Base-by-base conservation (phyloP, 2,113 vertebrate genomes). In the Equus quagga region DNA sequence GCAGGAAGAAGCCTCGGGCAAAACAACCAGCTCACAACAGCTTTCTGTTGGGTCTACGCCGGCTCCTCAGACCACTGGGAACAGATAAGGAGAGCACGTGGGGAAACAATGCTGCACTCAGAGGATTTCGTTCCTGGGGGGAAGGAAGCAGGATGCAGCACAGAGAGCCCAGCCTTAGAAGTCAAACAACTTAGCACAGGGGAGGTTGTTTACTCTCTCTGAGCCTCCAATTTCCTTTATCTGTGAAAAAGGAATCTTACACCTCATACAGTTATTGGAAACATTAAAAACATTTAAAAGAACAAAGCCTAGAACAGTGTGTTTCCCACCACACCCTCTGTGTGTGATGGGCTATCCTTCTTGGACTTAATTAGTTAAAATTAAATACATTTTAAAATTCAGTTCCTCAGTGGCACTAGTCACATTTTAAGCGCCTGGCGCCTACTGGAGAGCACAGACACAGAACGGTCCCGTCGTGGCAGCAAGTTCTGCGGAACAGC, bases 111-210 rank as follows among this genome's bases (percentile, higher is more conserved):
- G 44, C 58, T 12, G 2, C 79, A 28, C 10, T 13, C 41, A 23
- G 51, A 94, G 81, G 51, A 24, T 41, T 2, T n/a, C 65, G 4
- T 4, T 31, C 14, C 36, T 4, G 11, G 24, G 7, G 23, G 69
- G 23, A 86, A 85, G 87, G 41, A 78, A 46, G 75, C 3, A 49
- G 72, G 15, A 23, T 12, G 3, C 3, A 1, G 23, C 7, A 56
- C 36, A 46, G 56, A 65, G 62, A 58, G 17, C 26, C 26, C 1
- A 6, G 26, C 12, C 31, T 17, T 18, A 26, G 56, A 6, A 26
- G n/a, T 24, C 7, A 6, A 18, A 11, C 44, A 58, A 31, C 31
- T 56, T 51, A 6, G 17, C 7, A 0, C 2, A 15, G 21, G 10
- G 10, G 21, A 12, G 15, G 7, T 60, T 49, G 12, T 12, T 21